Evolutionary conservation across 2,113 vertebrate species (phyloP).

Genomic region (Gallinago paraguaiae): DNA sequence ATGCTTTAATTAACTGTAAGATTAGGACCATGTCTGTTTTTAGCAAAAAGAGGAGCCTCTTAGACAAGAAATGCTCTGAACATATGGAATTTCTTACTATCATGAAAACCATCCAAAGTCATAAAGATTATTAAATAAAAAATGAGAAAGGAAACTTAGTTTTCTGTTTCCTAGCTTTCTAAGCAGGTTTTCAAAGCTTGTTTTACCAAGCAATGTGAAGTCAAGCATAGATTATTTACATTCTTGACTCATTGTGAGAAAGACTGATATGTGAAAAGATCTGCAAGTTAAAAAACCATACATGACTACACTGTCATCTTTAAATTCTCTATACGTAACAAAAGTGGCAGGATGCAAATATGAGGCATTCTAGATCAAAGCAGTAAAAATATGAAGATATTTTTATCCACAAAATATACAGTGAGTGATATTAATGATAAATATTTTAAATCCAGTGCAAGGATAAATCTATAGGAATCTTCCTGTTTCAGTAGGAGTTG

Average conservation of each 20-base stretch:
- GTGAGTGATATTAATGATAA: neutral
- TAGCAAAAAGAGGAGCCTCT: neutral
- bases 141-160: neutral
- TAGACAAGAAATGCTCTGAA: neutral
- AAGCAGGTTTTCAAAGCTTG: neutral
- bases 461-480: neutral
- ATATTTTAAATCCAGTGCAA: constrained; percentile 11
- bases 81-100: neutral
- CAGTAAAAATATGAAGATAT: neutral
- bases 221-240: neutral
- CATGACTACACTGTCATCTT: neutral
- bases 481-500: neutral
- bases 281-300: neutral
- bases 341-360: constrained; percentile 41
- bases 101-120: neutral
- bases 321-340: neutral
- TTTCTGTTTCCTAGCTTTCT: neutral
- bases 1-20: neutral
- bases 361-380: constrained; percentile 28
- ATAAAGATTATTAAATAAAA: neutral
- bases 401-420: neutral
- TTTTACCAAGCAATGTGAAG: neutral
- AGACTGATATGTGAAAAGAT: neutral
- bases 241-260: neutral
- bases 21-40: neutral